Evolutionary conservation across 2,113 vertebrate genomes (phyloP).

Genomic region (Jaculus jaculus): DNA sequence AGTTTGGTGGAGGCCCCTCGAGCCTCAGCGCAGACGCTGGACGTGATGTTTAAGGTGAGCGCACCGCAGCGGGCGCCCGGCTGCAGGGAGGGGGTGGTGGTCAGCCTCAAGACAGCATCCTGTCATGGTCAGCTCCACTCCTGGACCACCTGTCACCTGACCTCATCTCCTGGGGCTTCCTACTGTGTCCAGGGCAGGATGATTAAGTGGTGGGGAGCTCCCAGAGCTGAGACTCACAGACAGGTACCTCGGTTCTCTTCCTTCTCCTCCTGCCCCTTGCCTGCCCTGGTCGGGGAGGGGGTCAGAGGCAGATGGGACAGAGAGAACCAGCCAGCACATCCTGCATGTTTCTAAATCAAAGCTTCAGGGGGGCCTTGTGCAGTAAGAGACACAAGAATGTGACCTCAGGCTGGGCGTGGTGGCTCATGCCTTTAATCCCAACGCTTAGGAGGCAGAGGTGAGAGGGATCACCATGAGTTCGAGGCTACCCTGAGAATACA

Average conservation of each 20-base stretch:
- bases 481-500: too few relatives aligned
- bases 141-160: background rate
- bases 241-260: rapidly evolving
- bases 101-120: too few relatives aligned
- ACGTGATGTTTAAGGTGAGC: constrained; percentile 83
- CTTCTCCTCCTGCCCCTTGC: background rate
- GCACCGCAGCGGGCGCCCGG: rapidly evolving
- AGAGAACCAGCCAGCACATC: background rate
- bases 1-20: constrained; percentile 80
- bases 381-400: background rate
- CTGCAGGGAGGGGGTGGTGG: background rate
- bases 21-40: constrained; percentile 65
- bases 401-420: too few relatives aligned
- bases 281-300: background rate
- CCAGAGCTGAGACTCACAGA: background rate
- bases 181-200: background rate
- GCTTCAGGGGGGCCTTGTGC: background rate
- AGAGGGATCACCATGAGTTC: too few relatives aligned
- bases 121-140: background rate
- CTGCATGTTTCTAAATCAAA: background rate
- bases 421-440: too few relatives aligned
- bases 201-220: background rate
- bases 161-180: background rate
- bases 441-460: too few relatives aligned
- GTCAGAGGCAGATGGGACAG: rapidly evolving